Conservation (phyloP, 2,113 vertebrate genomes). For the Ptychochromis oligacanthus region DNA sequence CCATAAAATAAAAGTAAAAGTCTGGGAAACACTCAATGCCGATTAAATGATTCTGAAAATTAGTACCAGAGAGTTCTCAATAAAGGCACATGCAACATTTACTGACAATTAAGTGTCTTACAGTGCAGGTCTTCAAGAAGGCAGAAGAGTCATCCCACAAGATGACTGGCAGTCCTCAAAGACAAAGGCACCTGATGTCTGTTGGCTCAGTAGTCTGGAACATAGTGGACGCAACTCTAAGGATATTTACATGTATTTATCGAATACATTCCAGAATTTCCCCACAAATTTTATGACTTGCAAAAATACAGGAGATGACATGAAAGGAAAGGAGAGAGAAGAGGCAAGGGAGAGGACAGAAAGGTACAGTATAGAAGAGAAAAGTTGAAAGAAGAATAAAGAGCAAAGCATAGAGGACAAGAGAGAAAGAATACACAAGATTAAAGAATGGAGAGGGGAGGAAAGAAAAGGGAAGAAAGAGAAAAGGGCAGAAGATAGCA, state of each 20-base stretch:
- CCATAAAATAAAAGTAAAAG: neutral
- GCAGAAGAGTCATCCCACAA: slow-evolving; percentile 39
- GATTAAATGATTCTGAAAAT: neutral
- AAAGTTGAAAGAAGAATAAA: neutral
- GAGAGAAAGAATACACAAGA: neutral
- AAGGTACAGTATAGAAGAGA: neutral
- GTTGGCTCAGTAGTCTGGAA: neutral
- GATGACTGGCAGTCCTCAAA: slow-evolving; percentile 27
- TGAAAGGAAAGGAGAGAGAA: neutral
- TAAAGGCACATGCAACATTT: neutral
- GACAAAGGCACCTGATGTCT: slow-evolving; percentile 36
- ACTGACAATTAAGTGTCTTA: neutral
- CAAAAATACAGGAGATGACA: too few relatives aligned
- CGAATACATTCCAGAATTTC: too few relatives aligned
- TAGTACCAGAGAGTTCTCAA: neutral
- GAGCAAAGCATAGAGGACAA: neutral
- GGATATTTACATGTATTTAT: too few relatives aligned
- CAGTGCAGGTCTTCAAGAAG: slow-evolving; percentile 29
- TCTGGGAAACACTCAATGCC: neutral
- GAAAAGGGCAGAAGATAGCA: neutral
- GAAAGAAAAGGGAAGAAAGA: neutral
- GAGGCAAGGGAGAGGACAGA: neutral
- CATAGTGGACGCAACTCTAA: neutral
- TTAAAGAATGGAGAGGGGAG: neutral
- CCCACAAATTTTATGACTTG: too few relatives aligned